A percentile compares a stretch with the other conserved stretches of the same genome.
These are phyloP conservation scores for Chaetorhynchus papuensis DNA, from an alignment of 2,113 vertebrate species.

Conservation along the genomic window DNA sequence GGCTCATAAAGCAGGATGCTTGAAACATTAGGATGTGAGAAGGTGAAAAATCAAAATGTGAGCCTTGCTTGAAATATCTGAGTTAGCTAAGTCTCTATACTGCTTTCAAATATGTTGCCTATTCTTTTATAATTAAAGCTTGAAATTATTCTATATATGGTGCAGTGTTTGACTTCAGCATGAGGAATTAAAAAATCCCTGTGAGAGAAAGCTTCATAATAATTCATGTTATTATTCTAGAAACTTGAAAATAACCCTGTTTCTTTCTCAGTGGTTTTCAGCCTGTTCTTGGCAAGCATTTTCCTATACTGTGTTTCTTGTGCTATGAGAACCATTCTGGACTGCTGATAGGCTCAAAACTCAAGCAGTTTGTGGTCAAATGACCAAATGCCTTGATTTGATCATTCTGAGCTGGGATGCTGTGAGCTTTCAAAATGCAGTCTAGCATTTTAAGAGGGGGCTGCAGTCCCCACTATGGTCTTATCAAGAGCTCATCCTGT, in stretches of 20 bases:
- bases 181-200: background rate
- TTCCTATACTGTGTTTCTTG: background rate
- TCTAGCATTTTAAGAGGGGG: background rate
- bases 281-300: constrained; percentile 3
- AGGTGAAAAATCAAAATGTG: constrained; percentile 17
- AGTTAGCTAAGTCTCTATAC: background rate
- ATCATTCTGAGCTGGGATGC: background rate
- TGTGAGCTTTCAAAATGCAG: background rate
- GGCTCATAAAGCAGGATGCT: background rate
- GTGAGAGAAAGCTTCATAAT: background rate
- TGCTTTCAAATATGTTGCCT: background rate
- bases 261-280: background rate
- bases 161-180: background rate
- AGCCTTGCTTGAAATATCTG: background rate
- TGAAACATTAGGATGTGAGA: background rate
- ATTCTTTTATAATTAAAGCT: constrained; percentile 23
- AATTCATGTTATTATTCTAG: background rate
- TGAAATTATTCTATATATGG: constrained; percentile 2
- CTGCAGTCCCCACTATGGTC: background rate
- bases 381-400: background rate
- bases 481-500: background rate
- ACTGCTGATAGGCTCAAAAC: background rate
- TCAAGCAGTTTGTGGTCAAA: background rate
- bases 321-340: background rate
- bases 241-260: background rate